Evolutionary conservation across 2,888 invertebrate genomes (phyloP).

Genomic region (Thecocarcelia acutangulata): DNA sequence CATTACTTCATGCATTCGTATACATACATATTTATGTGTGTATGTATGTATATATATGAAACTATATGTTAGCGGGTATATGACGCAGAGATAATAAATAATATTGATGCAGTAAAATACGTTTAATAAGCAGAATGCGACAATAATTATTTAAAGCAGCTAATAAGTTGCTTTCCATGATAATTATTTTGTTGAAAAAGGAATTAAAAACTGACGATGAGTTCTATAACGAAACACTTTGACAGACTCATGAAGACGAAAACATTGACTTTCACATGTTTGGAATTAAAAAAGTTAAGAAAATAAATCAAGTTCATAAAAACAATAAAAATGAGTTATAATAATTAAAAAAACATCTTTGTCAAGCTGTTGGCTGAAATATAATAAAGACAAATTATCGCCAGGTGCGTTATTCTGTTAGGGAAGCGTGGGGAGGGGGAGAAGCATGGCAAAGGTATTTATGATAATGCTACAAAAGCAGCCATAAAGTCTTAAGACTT

Average conservation of each 20-base stretch:
- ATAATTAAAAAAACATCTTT: background rate
- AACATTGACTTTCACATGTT: constrained; percentile 18
- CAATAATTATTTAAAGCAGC: constrained; percentile 42
- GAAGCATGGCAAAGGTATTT: background rate
- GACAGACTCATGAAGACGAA: constrained; percentile 4
- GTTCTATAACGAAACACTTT: too few species aligned
- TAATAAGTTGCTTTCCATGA: constrained; percentile 16
- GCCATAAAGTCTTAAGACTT: too few species aligned
- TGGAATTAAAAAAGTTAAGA: background rate
- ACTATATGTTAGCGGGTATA: background rate
- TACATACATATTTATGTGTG: background rate
- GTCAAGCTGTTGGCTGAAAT: background rate
- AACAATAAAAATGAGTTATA: constrained; percentile 29
- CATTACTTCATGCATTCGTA: background rate
- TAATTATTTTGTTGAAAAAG: constrained; percentile 17
- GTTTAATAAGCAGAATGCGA: background rate
- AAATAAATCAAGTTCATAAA: constrained; percentile 38
- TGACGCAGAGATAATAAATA: constrained; percentile 1
- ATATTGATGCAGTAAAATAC: background rate
- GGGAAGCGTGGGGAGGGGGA: too few species aligned
- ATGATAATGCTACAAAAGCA: too few species aligned
- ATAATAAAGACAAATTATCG: background rate
- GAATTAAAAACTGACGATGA: background rate
- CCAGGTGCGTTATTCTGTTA: background rate
- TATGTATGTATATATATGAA: too few species aligned